Base-by-base conservation (phyloP, 2,113 vertebrate genomes). In the Ochotona princeps region DNA sequence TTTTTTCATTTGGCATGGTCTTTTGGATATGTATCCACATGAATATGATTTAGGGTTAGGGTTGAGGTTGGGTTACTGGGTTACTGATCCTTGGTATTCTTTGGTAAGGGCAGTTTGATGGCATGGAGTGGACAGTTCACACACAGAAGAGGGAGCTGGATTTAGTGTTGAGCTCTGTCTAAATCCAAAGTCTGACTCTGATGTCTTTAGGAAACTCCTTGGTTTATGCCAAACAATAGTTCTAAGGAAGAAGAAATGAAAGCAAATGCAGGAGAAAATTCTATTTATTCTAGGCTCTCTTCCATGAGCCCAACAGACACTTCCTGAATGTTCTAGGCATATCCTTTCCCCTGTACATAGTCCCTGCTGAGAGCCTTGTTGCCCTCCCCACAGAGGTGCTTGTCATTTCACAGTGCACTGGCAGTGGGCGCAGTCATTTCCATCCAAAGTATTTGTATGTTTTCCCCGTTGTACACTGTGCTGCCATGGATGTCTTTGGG, bases 311-410 rank as follows among this genome's bases (percentile, higher is more conserved):
- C 49, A 11, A 12, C 18, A 51, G 85, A 49, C 6, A 23, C 9
- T 8, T 1, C 79, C 2, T 54, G 78, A 30, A 35, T 49, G 79
- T 86, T 38, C 51, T 47, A 54, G 65, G 44, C 76, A 35, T 54
- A 21, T 30, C 17, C 15, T 35, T 49, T 26, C 61, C 80, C 63
- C 10, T 0, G 63, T 8, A 3, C 72, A 20, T 2, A 12, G 38
- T 61, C 23, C 7, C 54, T 63, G 25, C 61, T 21, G 54, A 70
- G 90, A 72, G 26, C n/a, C 25, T 91, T 60, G 83, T 93, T 94
- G 38, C 38, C 38, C 38, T 44, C 38, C 38, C 38, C 38, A 44
- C 38, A 44, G 6, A 9, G 13, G 0, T 18, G 11, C n/a, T 60
- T 54, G 78, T 61, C 11, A 32, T 8, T 12, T n/a, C 2, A 28